Percentiles rank a stretch among this genome's conserved stretches.
phyloP scores from a whole-genome alignment of 2,113 vertebrate genomes.

The Syngnathoides biaculeatus region DNA sequence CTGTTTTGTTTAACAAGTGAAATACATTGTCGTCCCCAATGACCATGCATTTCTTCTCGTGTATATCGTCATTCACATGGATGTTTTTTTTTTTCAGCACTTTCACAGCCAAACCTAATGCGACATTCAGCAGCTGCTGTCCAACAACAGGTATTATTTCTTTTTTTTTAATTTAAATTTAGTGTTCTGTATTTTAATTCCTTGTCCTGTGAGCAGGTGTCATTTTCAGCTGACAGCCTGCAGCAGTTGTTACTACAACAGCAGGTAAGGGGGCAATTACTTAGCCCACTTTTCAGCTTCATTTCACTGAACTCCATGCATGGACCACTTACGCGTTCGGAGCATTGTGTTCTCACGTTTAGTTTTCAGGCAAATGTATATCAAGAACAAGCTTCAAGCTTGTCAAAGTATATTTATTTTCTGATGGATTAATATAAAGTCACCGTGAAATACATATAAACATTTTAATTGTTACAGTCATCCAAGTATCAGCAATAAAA shows the following conservation, averaged over 20 bases:
- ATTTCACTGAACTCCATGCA: neutral
- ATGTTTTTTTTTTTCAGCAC: slow-evolving; percentile 25
- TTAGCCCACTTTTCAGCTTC: neutral
- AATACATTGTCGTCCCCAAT: no score
- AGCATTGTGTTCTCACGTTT: neutral
- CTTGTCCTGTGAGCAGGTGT: slow-evolving; percentile 34
- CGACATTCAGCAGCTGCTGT: slow-evolving; percentile 27
- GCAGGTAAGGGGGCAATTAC: slow-evolving; percentile 49
- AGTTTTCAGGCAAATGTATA: no score
- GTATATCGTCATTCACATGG: neutral
- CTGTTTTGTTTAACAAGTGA: no score
- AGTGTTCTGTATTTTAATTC: neutral
- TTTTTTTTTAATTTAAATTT: neutral
- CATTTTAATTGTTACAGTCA: no score
- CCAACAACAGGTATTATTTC: slow-evolving; percentile 68
- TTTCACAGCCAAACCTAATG: slow-evolving; percentile 31
- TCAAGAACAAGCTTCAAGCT: no score
- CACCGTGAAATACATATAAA: no score
- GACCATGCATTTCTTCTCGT: neutral
- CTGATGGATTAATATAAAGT: no score
- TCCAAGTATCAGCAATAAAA: no score
- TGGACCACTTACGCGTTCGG: no score
- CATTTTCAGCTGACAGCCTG: slow-evolving; percentile 26
- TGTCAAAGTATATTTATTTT: no score
- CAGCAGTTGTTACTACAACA: slow-evolving; percentile 65